A percentile compares a stretch with the other conserved stretches of the same genome.
phyloP scores from a whole-genome alignment of 2,113 vertebrate species.

The Nycticebus coucang region DNA sequence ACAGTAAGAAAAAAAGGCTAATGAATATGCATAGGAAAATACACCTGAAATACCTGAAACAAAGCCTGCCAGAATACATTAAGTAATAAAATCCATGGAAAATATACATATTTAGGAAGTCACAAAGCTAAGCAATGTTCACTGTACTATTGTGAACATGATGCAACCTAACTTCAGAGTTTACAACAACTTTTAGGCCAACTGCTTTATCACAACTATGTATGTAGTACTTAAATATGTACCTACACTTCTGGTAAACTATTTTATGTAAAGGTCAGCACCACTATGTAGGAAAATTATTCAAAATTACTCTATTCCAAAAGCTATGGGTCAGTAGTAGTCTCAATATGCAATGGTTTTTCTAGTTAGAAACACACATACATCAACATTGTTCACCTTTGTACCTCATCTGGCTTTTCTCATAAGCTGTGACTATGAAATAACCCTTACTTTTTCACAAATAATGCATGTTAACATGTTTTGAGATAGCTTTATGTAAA shows the following conservation, averaged over 20 bases:
- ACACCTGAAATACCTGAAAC: slow-evolving; percentile 10
- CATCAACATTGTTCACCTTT: background rate
- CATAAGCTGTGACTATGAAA: background rate
- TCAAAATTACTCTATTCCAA: background rate
- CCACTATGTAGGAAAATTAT: background rate
- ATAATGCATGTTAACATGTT: background rate
- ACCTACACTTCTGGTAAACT: background rate
- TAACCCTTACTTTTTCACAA: background rate
- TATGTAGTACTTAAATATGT: background rate
- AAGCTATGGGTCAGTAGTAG: background rate
- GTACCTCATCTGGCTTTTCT: background rate
- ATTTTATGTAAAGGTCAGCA: background rate
- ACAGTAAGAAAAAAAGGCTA: background rate
- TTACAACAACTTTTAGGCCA: background rate
- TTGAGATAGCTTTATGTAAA: background rate
- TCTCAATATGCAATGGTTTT: background rate
- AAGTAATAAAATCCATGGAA: background rate
- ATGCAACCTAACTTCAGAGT: background rate
- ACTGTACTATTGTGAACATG: background rate
- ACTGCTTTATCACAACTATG: background rate
- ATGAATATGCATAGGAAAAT: background rate
- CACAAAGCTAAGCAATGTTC: background rate
- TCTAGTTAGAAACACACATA: background rate
- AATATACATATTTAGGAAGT: background rate
- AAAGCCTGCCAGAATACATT: background rate